Percentiles rank a stretch among this genome's conserved stretches.
These are phyloP conservation scores for Harpegnathos saltator DNA, from an alignment of 1,140 invertebrate species.

Conservation along the genomic window DNA sequence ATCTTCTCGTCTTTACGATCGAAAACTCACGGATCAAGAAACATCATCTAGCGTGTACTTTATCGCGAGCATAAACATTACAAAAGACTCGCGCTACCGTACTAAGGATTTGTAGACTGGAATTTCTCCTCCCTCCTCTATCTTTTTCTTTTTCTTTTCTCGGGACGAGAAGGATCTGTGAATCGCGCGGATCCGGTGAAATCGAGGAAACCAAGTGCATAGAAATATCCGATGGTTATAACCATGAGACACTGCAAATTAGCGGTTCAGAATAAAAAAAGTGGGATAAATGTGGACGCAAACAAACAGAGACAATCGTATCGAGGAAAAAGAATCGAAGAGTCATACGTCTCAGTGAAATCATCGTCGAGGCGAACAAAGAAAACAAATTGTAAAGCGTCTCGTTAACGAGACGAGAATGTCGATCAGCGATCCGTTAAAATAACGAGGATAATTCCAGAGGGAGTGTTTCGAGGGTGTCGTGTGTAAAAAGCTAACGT, in stretches of 20 bases:
- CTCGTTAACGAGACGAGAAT: background rate
- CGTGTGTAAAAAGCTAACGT: no score
- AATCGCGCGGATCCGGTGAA: background rate
- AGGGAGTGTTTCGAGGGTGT: background rate
- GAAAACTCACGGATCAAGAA: background rate
- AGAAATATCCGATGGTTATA: background rate
- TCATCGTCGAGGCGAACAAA: background rate
- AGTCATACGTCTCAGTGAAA: background rate
- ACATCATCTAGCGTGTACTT: background rate
- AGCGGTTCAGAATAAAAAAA: constrained; percentile 12
- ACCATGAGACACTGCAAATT: background rate
- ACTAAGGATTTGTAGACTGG: background rate
- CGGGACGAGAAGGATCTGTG: background rate
- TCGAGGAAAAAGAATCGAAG: background rate
- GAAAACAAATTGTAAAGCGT: background rate
- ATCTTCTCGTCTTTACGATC: background rate
- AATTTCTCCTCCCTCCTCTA: no score
- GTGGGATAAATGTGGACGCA: background rate
- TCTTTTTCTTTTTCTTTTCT: background rate
- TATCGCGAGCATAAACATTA: background rate
- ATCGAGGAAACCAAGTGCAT: background rate
- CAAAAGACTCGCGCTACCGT: background rate
- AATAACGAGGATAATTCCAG: background rate
- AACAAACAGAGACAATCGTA: constrained; percentile 1
- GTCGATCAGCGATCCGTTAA: background rate